Evolutionary conservation across 2,888 invertebrate species (phyloP).

Genomic region (Drosophila vallismaia): DNA sequence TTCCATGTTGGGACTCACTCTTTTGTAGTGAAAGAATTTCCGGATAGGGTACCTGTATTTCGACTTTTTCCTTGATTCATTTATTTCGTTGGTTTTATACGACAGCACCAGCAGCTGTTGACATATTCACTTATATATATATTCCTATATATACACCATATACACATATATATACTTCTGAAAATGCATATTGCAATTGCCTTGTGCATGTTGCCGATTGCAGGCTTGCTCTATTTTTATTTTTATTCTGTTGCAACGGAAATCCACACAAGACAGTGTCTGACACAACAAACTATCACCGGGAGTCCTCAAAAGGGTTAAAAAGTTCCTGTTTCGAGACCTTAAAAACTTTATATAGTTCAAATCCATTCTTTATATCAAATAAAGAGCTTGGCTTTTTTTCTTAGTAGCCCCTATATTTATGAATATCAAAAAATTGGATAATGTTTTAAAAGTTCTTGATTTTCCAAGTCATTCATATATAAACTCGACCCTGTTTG

Average conservation of each 20-base stretch:
- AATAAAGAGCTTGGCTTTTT: too few species aligned
- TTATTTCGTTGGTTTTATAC: conserved; percentile 33
- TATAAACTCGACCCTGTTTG: neutral
- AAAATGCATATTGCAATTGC: conserved; percentile 28
- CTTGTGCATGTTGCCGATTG: conserved; percentile 25
- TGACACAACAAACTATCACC: conserved; percentile 16
- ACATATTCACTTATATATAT: conserved; percentile 41
- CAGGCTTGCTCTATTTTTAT: neutral
- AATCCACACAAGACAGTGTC: conserved; percentile 6
- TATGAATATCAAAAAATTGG: too few species aligned
- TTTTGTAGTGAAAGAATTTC: neutral
- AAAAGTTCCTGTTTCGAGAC: neutral
- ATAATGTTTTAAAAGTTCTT: too few species aligned
- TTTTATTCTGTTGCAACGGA: conserved; percentile 1
- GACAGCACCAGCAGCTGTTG: conserved; percentile 59
- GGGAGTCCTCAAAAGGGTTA: neutral
- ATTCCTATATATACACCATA: neutral
- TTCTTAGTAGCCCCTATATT: too few species aligned
- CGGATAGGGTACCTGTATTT: neutral
- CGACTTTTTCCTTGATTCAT: neutral
- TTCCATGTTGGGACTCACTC: too few species aligned
- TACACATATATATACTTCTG: neutral
- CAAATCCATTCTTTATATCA: too few species aligned
- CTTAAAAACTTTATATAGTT: too few species aligned
- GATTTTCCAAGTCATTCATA: too few species aligned